Percentiles rank a stretch among this genome's conserved stretches.
Evolutionary conservation across 2,797 vertebrate species (phyloP).

Genomic region (Ctenosaura bakeri): DNA sequence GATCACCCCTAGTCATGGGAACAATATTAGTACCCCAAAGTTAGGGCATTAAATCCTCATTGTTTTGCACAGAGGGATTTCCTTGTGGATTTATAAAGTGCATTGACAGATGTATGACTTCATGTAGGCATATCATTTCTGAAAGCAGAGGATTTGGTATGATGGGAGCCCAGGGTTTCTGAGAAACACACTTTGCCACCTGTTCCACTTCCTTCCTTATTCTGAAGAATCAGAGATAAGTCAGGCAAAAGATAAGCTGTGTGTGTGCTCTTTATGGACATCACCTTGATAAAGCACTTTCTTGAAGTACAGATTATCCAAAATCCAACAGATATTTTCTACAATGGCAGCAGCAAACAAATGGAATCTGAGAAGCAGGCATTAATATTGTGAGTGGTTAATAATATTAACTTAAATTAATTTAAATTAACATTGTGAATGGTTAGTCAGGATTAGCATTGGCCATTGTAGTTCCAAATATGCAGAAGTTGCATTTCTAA

Average conservation of each 20-base stretch:
- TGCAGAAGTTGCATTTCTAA: too few species aligned
- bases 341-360: not conserved
- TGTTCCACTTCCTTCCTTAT: conserved; percentile 29
- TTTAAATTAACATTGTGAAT: not conserved
- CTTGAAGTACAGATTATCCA: not conserved
- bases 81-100: not conserved
- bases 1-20: not conserved
- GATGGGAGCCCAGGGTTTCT: not conserved
- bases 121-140: too few species aligned
- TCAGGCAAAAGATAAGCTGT: conserved; percentile 10
- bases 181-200: not conserved
- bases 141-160: not conserved
- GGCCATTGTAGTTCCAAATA: too few species aligned
- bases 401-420: too few species aligned
- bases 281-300: not conserved
- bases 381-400: not conserved
- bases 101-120: not conserved
- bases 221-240: conserved; percentile 46
- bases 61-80: not conserved
- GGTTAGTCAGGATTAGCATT: not conserved
- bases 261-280: not conserved
- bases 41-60: too few species aligned
- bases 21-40: not conserved
- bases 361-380: not conserved
- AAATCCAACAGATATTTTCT: not conserved